These are phyloP conservation scores for Malurus cyaneus DNA, from an alignment of 2,113 vertebrate species.

Conservation along the genomic window DNA sequence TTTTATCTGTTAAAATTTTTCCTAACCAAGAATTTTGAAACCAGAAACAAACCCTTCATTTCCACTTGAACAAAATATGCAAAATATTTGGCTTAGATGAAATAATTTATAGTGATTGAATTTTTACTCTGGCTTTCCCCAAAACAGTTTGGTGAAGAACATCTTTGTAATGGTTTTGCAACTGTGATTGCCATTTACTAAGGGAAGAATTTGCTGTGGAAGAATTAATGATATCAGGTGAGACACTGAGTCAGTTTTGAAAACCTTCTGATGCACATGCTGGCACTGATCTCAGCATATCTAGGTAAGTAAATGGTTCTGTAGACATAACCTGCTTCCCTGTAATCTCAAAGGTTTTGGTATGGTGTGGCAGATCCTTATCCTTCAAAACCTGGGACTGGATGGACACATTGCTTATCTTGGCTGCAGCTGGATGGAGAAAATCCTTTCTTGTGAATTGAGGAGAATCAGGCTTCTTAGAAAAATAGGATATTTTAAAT, in stretches of 20 bases:
- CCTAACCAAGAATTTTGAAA: background rate
- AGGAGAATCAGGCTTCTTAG: background rate
- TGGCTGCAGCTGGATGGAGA: background rate
- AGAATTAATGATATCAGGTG: background rate
- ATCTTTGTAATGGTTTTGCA: background rate
- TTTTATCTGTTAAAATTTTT: background rate
- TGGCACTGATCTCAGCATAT: background rate
- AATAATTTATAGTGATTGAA: background rate
- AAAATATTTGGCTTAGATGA: background rate
- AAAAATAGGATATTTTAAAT: background rate
- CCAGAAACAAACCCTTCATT: background rate
- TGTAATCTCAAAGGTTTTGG: background rate
- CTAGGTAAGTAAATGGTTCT: background rate
- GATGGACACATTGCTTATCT: background rate
- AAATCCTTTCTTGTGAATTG: background rate
- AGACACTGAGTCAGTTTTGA: background rate
- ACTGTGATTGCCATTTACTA: background rate
- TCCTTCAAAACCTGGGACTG: background rate
- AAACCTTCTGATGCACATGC: background rate
- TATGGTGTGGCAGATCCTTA: background rate
- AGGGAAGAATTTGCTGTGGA: background rate
- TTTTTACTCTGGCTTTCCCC: background rate
- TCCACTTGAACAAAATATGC: background rate
- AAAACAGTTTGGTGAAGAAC: background rate
- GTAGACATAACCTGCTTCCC: background rate